phyloP scores from a whole-genome alignment of 2,113 vertebrate genomes.

The Heterocephalus glaber region DNA sequence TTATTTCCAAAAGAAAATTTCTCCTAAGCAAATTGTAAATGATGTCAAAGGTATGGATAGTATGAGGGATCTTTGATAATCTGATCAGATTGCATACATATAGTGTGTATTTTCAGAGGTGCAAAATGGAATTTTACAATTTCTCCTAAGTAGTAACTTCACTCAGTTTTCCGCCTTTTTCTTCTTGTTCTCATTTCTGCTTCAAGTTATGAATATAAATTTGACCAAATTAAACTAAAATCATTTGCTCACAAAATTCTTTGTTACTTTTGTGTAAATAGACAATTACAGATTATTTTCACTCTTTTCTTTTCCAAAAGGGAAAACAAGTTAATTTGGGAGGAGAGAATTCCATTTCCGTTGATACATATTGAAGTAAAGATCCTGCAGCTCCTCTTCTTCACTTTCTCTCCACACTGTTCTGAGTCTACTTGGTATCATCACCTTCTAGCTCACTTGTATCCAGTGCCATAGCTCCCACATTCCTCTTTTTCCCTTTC shows the following conservation, averaged over 20 bases:
- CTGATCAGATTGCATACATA: not conserved
- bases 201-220: not conserved
- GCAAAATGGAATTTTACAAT: not conserved
- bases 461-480: fast-evolving
- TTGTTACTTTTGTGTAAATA: not conserved
- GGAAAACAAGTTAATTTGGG: not conserved
- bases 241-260: not conserved
- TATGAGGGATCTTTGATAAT: not conserved
- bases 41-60: not conserved
- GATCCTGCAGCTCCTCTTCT: not conserved
- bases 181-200: not conserved
- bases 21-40: not conserved
- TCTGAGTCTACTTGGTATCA: fast-evolving
- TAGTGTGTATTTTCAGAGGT: not conserved
- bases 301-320: not conserved
- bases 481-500: not conserved
- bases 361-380: fast-evolving
- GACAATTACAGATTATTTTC: not conserved
- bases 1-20: not conserved
- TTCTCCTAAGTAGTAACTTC: not conserved
- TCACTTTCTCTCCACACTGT: not conserved
- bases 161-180: not conserved
- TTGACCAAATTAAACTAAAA: not conserved
- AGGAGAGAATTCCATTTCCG: not conserved
- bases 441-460: not conserved